phyloP scores from a whole-genome alignment of 2,888 invertebrate genomes.

The Hypena proboscidalis region DNA sequence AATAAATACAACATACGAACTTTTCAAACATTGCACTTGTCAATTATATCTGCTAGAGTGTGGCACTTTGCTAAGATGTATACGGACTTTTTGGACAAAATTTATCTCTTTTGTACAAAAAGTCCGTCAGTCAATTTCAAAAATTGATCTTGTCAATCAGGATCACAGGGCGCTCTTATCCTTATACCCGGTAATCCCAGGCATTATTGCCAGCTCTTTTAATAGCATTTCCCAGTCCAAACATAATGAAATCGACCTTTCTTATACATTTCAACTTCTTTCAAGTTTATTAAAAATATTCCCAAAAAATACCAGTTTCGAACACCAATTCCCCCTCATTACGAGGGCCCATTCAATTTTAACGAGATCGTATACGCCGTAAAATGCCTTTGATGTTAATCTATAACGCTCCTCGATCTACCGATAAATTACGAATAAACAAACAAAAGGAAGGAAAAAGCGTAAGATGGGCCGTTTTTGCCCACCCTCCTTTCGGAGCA shows the following conservation, averaged over 20 bases:
- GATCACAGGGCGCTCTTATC: too few relatives aligned
- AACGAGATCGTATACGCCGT: constrained; percentile 61
- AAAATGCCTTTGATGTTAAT: constrained; percentile 74
- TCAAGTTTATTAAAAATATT: constrained; percentile 36
- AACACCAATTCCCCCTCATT: constrained; percentile 53
- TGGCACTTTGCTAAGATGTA: too few relatives aligned
- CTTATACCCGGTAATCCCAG: too few relatives aligned
- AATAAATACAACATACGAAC: too few relatives aligned
- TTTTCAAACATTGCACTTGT: too few relatives aligned
- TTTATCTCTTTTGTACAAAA: too few relatives aligned
- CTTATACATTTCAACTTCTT: constrained; percentile 17
- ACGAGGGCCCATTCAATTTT: constrained; percentile 64
- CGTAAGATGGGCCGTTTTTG: constrained; percentile 41
- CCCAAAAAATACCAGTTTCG: constrained; percentile 39
- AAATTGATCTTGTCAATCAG: too few relatives aligned
- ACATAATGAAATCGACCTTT: constrained; percentile 18
- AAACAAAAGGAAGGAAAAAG: constrained; percentile 68
- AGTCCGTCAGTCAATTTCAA: too few relatives aligned
- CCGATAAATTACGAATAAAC: constrained; percentile 76
- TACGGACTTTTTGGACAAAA: too few relatives aligned
- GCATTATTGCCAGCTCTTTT: too few relatives aligned
- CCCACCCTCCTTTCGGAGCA: constrained; percentile 44
- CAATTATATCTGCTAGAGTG: too few relatives aligned
- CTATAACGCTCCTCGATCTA: constrained; percentile 70
- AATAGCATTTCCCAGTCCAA: neutral